A percentile compares a stretch with the other conserved stretches of the same genome.
Evolutionary conservation across 2,797 vertebrate genomes (phyloP).

Genomic region (Holocentrus rufus): DNA sequence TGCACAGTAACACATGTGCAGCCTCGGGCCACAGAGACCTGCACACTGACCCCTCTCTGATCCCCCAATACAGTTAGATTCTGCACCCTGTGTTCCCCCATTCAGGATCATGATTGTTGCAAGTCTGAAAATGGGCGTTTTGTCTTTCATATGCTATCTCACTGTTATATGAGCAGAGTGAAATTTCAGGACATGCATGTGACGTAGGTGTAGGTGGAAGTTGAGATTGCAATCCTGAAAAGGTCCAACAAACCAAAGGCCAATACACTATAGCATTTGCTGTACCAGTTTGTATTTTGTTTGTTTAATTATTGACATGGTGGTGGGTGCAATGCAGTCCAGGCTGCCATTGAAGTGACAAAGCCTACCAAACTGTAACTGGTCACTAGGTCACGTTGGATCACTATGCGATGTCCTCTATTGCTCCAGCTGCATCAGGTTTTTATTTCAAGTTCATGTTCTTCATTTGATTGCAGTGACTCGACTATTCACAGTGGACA

Average conservation of each 20-base stretch:
- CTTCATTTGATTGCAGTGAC: no score
- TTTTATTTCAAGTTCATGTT: no score
- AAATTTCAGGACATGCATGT: no score
- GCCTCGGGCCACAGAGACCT: constrained; percentile 19
- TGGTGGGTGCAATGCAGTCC: neutral
- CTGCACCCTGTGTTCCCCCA: constrained; percentile 1
- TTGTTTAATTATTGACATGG: constrained; percentile 11
- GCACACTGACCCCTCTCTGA: constrained; percentile 12
- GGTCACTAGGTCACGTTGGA: constrained; percentile 20
- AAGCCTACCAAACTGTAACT: constrained; percentile 1
- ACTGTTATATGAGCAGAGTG: neutral
- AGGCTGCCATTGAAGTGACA: neutral
- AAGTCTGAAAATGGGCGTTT: no score
- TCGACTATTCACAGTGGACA: no score
- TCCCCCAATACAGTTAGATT: constrained; percentile 19
- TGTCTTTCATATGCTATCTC: neutral
- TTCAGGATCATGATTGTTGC: constrained; percentile 15
- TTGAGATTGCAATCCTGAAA: neutral
- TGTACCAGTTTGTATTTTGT: neutral
- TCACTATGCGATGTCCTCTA: neutral
- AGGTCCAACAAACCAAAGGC: neutral
- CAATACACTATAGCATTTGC: neutral
- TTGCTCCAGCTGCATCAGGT: constrained; percentile 30
- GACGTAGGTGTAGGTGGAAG: no score
- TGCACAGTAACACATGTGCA: neutral